phyloP scores from a whole-genome alignment of 2,113 vertebrate species.

The Rhynchopsitta pachyrhyncha region DNA sequence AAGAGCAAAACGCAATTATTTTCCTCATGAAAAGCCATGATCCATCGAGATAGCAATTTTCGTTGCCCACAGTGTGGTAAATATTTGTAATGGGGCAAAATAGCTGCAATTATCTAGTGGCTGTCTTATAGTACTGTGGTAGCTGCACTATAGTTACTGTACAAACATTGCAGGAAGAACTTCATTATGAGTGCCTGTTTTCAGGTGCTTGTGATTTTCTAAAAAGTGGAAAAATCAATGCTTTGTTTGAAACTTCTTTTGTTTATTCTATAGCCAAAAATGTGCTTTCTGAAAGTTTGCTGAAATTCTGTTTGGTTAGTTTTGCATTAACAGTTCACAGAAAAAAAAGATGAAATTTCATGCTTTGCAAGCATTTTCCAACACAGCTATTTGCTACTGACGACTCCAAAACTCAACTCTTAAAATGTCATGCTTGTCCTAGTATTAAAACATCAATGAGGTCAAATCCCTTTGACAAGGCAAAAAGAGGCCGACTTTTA shows the following conservation, averaged over 20 bases:
- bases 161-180: background rate
- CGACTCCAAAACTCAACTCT: background rate
- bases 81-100: background rate
- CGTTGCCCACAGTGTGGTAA: background rate
- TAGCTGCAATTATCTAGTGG: background rate
- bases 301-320: conserved; percentile 18
- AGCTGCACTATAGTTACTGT: background rate
- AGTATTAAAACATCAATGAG: conserved; percentile 16
- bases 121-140: background rate
- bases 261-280: background rate
- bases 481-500: conserved; percentile 16
- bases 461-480: conserved; percentile 20
- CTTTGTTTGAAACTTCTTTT: background rate
- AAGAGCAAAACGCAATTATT: background rate
- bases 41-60: background rate
- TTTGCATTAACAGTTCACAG: background rate
- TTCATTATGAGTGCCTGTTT: background rate
- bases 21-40: background rate
- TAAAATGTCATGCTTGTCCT: background rate
- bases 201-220: conserved; percentile 21
- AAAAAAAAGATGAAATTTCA: background rate
- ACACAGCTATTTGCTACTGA: background rate
- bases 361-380: conserved; percentile 12
- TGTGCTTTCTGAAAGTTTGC: background rate
- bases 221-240: background rate